These are phyloP conservation scores for Cladopsammia gracilis DNA, from an alignment of 64 coral and sea anemone species.

Conservation along the genomic window DNA sequence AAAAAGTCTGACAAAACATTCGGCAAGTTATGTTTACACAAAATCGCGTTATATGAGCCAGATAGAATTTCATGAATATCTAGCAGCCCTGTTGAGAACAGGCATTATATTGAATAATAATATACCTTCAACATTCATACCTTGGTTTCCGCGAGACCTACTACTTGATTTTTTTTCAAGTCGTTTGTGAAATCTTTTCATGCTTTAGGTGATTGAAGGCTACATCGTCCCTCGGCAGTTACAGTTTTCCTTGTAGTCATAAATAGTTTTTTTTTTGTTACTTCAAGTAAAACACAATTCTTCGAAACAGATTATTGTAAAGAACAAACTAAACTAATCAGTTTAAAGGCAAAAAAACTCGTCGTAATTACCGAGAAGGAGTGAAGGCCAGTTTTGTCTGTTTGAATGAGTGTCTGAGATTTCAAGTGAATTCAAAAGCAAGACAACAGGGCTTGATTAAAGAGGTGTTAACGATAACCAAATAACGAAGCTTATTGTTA, in stretches of 20 bases:
- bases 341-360: neutral
- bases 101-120: neutral
- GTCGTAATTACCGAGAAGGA: neutral
- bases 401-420: neutral
- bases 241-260: neutral
- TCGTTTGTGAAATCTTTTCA: slow-evolving; percentile 32
- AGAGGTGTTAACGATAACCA: slow-evolving; percentile 30
- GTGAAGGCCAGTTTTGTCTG: neutral
- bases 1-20: slow-evolving; percentile 34
- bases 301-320: too few relatives aligned
- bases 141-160: neutral
- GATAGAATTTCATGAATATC: slow-evolving; percentile 24
- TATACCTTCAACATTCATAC: neutral
- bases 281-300: too few relatives aligned
- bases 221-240: too few relatives aligned
- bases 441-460: neutral
- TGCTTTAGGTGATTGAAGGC: neutral
- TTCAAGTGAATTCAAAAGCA: neutral
- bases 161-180: slow-evolving; percentile 7
- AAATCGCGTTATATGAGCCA: neutral
- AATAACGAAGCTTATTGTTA: slow-evolving; percentile 1
- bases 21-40: slow-evolving; percentile 14
- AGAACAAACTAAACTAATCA: too few relatives aligned
- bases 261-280: neutral
- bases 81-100: neutral